Base-by-base conservation (phyloP, 2,888 invertebrate species). In the Nasonia oneida region DNA sequence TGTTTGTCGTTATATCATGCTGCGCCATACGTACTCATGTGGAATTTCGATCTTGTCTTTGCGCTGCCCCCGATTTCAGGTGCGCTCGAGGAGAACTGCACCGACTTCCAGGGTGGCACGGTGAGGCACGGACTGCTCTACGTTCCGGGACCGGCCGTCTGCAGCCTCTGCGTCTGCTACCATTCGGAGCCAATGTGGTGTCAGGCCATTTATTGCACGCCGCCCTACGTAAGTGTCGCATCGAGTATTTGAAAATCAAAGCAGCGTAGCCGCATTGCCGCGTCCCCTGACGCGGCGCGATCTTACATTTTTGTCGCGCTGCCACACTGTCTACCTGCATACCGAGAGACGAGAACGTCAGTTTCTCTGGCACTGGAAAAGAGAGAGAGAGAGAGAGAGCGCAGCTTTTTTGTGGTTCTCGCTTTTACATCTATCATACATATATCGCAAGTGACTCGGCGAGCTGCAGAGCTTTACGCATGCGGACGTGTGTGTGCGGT, bases 141-240 rank as follows among this genome's bases (percentile, higher is more conserved):
- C 93, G 97, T 97, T 88, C 97, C 97, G 15, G 97, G 97, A 79
- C 97, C 97, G 8, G 96, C 97, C 6, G 97, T 97, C 81, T 97
- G 97, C 93, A 97, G 97, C 85, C 95, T 97, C 88, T 97, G 97
- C 92, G 97, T 97, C 81, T 97, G 97, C 94, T 97, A 97, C 94
- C 97, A 97, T 94, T 96, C 96, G 47, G 95, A 97, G 92, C 97
- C 97, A 78, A 96, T 96, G 95, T 97, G 97, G 97, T 97, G 97
- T 93, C 96, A 97, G 94, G 97, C 97, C 80, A 97, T 97, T 91
- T 97, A 96, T 94, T 97, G 97, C 93, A 96, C 97, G 93, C 97
- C 97, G 84, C 97, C 97, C 89, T 97, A 97, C 93, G 97, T 97
- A 92, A 96, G 97, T 95, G 50, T 2, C 67, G 86, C 42, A 33